phyloP scores from a whole-genome alignment of 1,140 invertebrate genomes.

The Brachystomella parvula region DNA sequence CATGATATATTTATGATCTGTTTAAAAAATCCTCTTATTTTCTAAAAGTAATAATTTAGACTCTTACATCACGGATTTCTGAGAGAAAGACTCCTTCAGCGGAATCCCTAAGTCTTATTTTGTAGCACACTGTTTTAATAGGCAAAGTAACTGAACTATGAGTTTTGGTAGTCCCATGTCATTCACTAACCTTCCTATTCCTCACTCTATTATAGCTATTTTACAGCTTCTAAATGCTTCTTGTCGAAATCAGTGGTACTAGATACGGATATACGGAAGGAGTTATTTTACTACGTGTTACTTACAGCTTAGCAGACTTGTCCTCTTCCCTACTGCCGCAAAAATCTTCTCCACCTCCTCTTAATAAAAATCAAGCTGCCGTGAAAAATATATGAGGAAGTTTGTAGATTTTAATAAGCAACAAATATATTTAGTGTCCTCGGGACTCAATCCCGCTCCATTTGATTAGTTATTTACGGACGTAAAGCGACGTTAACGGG shows the following conservation, averaged over 20 bases:
- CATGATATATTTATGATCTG: conserved; percentile 24
- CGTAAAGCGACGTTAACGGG: not conserved
- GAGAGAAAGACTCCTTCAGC: not conserved
- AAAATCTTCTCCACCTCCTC: not conserved
- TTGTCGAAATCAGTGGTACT: too few species aligned
- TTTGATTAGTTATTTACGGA: not conserved
- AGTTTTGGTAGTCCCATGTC: too few species aligned
- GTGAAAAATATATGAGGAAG: not conserved
- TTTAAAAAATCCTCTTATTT: conserved; percentile 16
- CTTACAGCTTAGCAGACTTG: too few species aligned
- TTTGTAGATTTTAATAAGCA: not conserved
- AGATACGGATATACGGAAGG: too few species aligned
- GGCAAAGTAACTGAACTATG: too few species aligned
- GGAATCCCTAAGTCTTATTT: too few species aligned
- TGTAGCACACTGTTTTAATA: too few species aligned
- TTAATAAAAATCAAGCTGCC: not conserved
- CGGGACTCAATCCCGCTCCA: not conserved
- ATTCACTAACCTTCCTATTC: too few species aligned
- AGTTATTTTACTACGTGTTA: too few species aligned
- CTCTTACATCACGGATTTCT: not conserved
- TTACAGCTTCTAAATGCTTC: too few species aligned
- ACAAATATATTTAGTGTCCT: not conserved
- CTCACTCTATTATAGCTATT: too few species aligned
- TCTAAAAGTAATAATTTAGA: not conserved
- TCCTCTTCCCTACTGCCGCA: not conserved